Evolutionary conservation across 2,888 invertebrate species (phyloP), one percentile per base, ranked within the genome.

Genomic region (Leptinotarsa peninsularis): DNA sequence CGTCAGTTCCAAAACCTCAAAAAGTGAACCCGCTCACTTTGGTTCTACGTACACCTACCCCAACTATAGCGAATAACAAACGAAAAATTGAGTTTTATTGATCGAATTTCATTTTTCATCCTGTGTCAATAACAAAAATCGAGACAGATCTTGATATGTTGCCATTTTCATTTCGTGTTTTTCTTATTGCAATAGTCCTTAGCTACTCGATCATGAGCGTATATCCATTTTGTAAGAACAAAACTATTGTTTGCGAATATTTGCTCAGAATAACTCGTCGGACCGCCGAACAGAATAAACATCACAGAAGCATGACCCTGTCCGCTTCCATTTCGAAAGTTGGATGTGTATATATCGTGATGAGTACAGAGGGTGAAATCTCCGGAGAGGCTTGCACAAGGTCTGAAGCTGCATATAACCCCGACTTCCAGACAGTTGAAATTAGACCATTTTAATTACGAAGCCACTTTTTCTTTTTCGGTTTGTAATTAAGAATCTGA

Each of bases 361-460:
- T n/a, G 63, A 63, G 18, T 43, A 17, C n/a, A 63, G 63, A 33
- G 63, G 63, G 63, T 63, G 60, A 43, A 63, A 63, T 43, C 63
- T 63, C 63, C 17, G 10, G 43, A 63, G 63, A 63, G 63, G 27
- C 21, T 33, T 33, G 33, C 23, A 60, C 27, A 17, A 60, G 17
- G 33, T 63, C 43, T 63, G 43, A 43, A 63, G 43, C 63, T 63
- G 63, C 63, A 63, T 63, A 63, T n/a, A 63, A 63, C 63, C 33
- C 63, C 18, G 63, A 15, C n/a, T 18, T n/a, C 10, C 43, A 63
- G 63, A 63, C 63, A 71, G 67, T 54, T 60, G 73, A 74, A 76
- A 76, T 76, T 71, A 71, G 73, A 67, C 76, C 18, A 56, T 66
- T 76, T 76, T 76, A 73, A 76, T 76, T 68, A 73, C 71, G 72